A percentile compares a stretch with the other conserved stretches of the same genome.
Evolutionary conservation across 2,113 vertebrate genomes (phyloP).

Genomic region (Colistium nudipinnis): DNA sequence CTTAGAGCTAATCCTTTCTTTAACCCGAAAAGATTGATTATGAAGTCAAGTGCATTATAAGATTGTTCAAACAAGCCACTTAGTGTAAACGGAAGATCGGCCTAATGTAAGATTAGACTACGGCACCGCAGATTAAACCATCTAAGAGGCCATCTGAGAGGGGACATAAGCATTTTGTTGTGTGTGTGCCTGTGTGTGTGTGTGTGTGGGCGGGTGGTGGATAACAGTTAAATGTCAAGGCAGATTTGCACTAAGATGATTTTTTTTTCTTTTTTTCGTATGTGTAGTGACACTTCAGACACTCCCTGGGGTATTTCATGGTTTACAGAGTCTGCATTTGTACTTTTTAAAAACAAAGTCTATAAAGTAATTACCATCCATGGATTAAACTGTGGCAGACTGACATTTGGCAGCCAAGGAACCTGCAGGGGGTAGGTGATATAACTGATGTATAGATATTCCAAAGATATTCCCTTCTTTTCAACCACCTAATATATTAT

Average conservation of each 20-base stretch:
- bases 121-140: constrained; percentile 32
- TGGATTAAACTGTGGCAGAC: constrained; percentile 39
- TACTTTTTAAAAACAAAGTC: constrained; percentile 47
- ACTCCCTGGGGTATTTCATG: constrained; percentile 17
- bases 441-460: background rate
- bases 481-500: constrained; percentile 1
- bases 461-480: background rate
- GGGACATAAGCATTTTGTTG: background rate
- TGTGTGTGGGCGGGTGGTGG: too few relatives aligned
- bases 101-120: constrained; percentile 46
- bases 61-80: constrained; percentile 56
- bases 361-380: constrained; percentile 26
- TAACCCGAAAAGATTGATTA: background rate
- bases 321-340: constrained; percentile 51
- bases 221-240: too few relatives aligned
- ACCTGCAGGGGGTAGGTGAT: constrained; percentile 33
- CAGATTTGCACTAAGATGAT: too few relatives aligned
- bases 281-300: constrained; percentile 10
- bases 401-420: constrained; percentile 48
- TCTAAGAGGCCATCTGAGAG: constrained; percentile 37
- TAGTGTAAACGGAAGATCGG: constrained; percentile 36
- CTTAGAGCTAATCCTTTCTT: background rate
- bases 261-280: too few relatives aligned
- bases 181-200: background rate
- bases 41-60: constrained; percentile 14